Conservation (phyloP, 2,888 invertebrate species). For the Drosophila paramelanica region DNA sequence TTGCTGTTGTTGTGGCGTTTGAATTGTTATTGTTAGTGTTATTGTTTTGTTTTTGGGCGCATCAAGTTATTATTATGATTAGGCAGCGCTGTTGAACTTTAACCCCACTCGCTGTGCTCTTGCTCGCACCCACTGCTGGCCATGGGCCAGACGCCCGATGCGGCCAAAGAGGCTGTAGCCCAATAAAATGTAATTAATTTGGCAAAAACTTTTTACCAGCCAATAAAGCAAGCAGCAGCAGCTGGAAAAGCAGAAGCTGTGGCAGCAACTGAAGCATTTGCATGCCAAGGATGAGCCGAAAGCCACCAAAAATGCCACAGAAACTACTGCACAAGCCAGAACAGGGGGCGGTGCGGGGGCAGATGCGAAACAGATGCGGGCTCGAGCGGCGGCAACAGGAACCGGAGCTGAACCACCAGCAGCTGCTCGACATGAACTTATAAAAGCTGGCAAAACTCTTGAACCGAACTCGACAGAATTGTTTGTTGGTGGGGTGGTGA, state of each 20-base stretch:
- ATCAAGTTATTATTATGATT: constrained; percentile 57
- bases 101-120: constrained; percentile 21
- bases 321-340: constrained; percentile 45
- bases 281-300: constrained; percentile 61
- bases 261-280: constrained; percentile 45
- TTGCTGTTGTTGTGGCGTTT: constrained; percentile 30
- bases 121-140: background rate
- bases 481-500: background rate
- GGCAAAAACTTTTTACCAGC: constrained; percentile 63
- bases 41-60: constrained; percentile 24
- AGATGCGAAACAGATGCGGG: background rate
- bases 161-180: constrained; percentile 40
- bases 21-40: constrained; percentile 50
- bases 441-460: constrained; percentile 71
- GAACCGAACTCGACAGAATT: constrained; percentile 28
- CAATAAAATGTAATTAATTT: constrained; percentile 80
- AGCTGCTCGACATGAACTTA: constrained; percentile 77
- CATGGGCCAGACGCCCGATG: constrained; percentile 9
- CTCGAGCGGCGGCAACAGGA: constrained; percentile 14
- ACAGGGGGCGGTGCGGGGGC: constrained; percentile 1
- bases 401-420: constrained; percentile 47
- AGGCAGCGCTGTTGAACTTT: constrained; percentile 43
- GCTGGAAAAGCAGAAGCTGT: background rate
- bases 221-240: constrained; percentile 60
- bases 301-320: constrained; percentile 49